A percentile compares a stretch with the other conserved stretches of the same genome.
Evolutionary conservation across 2,797 vertebrate genomes (phyloP).

Genomic region (Anabacerthia variegaticeps): DNA sequence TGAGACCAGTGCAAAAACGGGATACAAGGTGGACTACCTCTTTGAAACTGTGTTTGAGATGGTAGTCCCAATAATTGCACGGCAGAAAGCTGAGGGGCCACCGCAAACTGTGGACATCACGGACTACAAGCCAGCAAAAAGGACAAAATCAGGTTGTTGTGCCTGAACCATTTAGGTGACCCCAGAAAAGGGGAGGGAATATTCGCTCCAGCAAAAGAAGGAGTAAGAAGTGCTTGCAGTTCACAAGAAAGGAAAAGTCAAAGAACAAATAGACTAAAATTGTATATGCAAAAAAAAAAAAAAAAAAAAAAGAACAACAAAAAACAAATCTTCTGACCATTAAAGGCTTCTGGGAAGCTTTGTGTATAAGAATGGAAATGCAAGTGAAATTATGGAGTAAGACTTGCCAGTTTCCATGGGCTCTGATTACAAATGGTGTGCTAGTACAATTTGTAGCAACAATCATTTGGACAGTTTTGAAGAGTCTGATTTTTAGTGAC

Average conservation of each 20-base stretch:
- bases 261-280: background rate
- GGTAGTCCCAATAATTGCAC: slow-evolving; percentile 87
- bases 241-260: background rate
- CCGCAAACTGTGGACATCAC: slow-evolving; percentile 86
- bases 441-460: background rate
- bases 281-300: background rate
- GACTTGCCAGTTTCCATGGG: background rate
- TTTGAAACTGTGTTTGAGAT: slow-evolving; percentile 94
- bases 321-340: background rate
- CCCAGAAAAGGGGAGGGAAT: background rate
- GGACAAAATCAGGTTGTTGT: slow-evolving; percentile 79
- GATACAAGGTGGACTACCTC: slow-evolving; percentile 89
- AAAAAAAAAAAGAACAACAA: too few relatives aligned
- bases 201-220: background rate
- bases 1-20: slow-evolving; percentile 95
- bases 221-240: background rate
- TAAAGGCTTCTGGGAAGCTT: slow-evolving; percentile 8
- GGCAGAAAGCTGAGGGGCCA: slow-evolving; percentile 81
- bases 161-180: background rate
- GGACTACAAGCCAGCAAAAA: slow-evolving; percentile 69
- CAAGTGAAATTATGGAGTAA: background rate
- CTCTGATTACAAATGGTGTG: background rate
- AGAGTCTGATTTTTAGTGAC: background rate
- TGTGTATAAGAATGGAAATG: background rate
- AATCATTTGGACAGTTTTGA: background rate